Evolutionary conservation across 1,140 invertebrate species (phyloP), one percentile per base, ranked within the genome.

Genomic region (Copidosoma floridanum): DNA sequence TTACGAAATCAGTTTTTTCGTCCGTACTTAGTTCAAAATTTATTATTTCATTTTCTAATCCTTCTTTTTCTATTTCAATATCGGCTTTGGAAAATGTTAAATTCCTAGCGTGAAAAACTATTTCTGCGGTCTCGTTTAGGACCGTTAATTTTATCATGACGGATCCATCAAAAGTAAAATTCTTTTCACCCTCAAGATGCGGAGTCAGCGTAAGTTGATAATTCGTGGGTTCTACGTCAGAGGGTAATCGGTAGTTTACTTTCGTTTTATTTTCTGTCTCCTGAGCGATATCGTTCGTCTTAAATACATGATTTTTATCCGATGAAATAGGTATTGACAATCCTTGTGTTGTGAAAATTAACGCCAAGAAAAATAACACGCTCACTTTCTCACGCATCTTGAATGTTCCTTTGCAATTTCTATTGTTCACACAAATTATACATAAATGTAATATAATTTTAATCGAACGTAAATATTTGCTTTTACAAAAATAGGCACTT

Each of bases 211-310:
- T 0, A 3, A 76, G 47, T 0, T 7, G 1, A 21, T 76, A 76
- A 1, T 29, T 1, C 0, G 0, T n/a, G n/a, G 71, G 89, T 16
- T 74, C 65, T 0, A 85, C 82, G 32, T 81, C 68, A 3, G 65
- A 72, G 0, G 88, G 85, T 6, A 93, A 79, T 1, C 85, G 81
- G 59, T 86, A 81, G 8, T 65, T 38, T 16, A 8, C 23, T 14
- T 54, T 46, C 16, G 0, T 5, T 53, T 29, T n/a, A n/a, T n/a
- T n/a, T n/a, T n/a, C 29, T 3, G 14, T 16, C 37, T 44, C 18
- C 1, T 52, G 23, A 35, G 3, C n/a, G 3, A 37, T 26, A 11
- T 5, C 12, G 3, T 12, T 16, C 1, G n/a, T n/a, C n/a, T n/a
- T n/a, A n/a, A n/a, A n/a, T n/a, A n/a, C n/a, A n/a, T n/a, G n/a